Evolutionary conservation across 2,797 vertebrate genomes (phyloP), one percentile per base, ranked within the genome.

Genomic region (Amblyraja radiata): DNA sequence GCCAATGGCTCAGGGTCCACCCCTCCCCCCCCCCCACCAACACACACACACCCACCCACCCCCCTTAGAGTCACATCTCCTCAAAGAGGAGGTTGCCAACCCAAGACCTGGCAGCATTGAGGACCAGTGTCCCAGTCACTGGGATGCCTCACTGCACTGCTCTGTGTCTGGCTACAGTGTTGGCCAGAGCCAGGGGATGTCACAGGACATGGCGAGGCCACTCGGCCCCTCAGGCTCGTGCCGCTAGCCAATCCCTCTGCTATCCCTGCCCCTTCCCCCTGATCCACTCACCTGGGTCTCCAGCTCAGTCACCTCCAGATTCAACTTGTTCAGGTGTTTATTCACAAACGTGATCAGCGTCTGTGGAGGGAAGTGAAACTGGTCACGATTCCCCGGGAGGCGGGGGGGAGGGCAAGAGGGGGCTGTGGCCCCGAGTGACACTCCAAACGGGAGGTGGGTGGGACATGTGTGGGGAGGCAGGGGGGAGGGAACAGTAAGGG

Each of bases 291-390:
- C 99, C 98, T 99, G 99, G 0, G 98, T 99, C 95, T 99, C 99
- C 95, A 99, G 95, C 94, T 99, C 98, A 11, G 98, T 98, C 94
- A 99, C 99, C 95, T 99, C 99, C 83, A 99, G 95, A 95, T 99
- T 99, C 94, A 99, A 94, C 94, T 99, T 99, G 95, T 99, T 99
- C 94, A 99, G 97, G 94, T 99, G 98, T 95, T 99, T 99, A 96
- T 99, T 99, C 94, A 99, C 99, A 93, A 99, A 99, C 0, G 99
- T 99, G 95, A 99, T 99, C 94, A 99, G 96, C 0, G 98, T 99
- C 99, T 99, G 95, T 93, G 25, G 90, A 96, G 96, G 93, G 93
- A 32, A 93, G 91, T 5, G 23, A 63, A 61, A 81, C 2, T 83
- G 23, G n/a, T n/a, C 46, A 54, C 5, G 46, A 54, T 54, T 6